phyloP scores from a whole-genome alignment of 2,888 invertebrate species.

The Podabrus alpinus region DNA sequence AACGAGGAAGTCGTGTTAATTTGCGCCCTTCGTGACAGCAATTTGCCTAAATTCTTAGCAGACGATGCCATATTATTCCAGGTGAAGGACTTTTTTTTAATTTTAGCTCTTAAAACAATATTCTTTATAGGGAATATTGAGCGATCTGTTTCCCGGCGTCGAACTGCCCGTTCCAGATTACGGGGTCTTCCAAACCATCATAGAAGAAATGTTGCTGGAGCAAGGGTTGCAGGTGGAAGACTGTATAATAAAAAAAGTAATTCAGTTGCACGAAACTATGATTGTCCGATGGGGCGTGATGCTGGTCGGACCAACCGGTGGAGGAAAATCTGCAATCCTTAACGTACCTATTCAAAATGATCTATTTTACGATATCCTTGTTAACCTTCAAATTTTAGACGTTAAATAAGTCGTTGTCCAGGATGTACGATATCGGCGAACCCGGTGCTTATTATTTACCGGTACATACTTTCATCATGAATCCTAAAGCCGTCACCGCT shows the following conservation, averaged over 20 bases:
- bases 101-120: background rate
- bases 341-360: conserved; percentile 58
- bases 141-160: conserved; percentile 88
- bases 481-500: conserved; percentile 86
- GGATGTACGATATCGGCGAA: conserved; percentile 65
- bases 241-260: conserved; percentile 73
- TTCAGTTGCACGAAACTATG: conserved; percentile 90
- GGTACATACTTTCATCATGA: conserved; percentile 79
- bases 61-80: conserved; percentile 84
- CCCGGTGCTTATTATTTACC: conserved; percentile 67
- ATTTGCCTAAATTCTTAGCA: conserved; percentile 85
- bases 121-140: conserved; percentile 71
- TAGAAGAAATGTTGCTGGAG: conserved; percentile 59
- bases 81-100: conserved; percentile 47
- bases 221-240: conserved; percentile 69
- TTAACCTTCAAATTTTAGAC: conserved; percentile 58
- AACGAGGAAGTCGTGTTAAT: conserved; percentile 83
- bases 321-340: conserved; percentile 81
- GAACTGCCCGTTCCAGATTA: conserved; percentile 80
- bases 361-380: background rate
- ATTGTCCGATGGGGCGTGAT: conserved; percentile 91
- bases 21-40: conserved; percentile 85
- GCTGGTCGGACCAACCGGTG: conserved; percentile 88
- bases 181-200: conserved; percentile 71
- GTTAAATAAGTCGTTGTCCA: conserved; percentile 70